Evolutionary conservation across 2,113 vertebrate species (phyloP), one percentile per base, ranked within the genome.

Genomic region (Hiodon alosoides): DNA sequence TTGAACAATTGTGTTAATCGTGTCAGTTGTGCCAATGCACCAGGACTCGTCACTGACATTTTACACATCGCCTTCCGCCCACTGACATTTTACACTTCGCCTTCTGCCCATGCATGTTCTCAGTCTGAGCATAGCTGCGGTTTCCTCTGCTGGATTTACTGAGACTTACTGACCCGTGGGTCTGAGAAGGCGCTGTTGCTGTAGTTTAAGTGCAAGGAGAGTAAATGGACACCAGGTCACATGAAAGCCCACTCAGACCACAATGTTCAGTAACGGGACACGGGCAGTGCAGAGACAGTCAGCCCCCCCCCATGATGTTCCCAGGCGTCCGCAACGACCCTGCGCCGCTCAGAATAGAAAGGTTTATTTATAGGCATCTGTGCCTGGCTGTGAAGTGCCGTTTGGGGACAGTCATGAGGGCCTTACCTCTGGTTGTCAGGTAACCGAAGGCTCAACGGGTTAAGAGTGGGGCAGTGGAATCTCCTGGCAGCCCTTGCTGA

Each of bases 251-350:
- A 67, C 75, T 82, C 76, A 77, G 86, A 67, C 87, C 81, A 85
- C 53, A 54, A 52, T 74, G 80, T 86, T 14, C 31, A 31, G 31
- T 31, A 84, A 79, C 81, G 80, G 80, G 80, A 85, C 89, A 79
- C 79, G 82, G 72, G 81, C 77, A 77, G 83, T 77, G 2, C 71
- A 79, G 83, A 87, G 89, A 86, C 83, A 82, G 82, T 85, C 83
- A 82, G 76, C 79, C 80, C 77, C 83, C 71, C 75, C 13, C 17
- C 55, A 69, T 75, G 86, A 86, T 87, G 77, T 74, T 79, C 84
- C 17, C 86, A 85, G 88, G 87, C 54, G 57, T 69, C 76, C 6
- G 46, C 74, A 61, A 67, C 47, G 64, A 72, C 64, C 53, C 72
- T 59, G 72, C 31, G 13, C 31, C 53, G 4, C 79, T 55, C 52